Evolutionary conservation across 2,888 invertebrate genomes (phyloP), one percentile per base, ranked within the genome.

Genomic region (Nephrocerus scutellatus): DNA sequence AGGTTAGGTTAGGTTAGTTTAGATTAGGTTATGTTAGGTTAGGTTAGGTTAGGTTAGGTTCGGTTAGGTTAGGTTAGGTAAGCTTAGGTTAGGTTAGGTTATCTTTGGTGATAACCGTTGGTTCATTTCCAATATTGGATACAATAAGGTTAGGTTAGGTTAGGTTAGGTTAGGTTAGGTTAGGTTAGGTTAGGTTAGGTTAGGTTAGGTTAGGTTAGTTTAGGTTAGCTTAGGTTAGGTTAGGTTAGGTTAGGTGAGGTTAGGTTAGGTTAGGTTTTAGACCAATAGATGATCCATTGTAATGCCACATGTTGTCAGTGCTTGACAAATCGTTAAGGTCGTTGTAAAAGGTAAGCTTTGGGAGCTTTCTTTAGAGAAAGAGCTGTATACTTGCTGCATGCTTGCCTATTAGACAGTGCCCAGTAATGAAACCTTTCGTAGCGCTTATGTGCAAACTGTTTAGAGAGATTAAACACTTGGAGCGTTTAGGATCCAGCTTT

Each of bases 1-100:
- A 21, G 29, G 33, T 40, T 34, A 35, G 35, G 24, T 35, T 34
- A 24, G 35, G 30, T 40, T 29, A 35, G 30, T 30, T 40, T 35
- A 19, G 35, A 26, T 25, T 24, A 35, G 22, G 30, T 35, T 30
- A 21, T 22, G 22, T 36, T 30, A 31, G 36, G 31, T 41, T 24
- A 26, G 26, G 36, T 40, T 35, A 26, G 31, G 31, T 36, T 31
- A 31, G 31, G 28, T 31, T 22, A 31, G 28, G 32, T 36, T 31
- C 8, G 25, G 25, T 41, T 31, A 32, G 32, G 28, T 30, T 32
- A 24, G 30, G 30, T 13, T 36, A 16, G 23, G 36, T 30, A 25
- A 20, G 41, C 29, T 36, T 33, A 23, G 25, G 36, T 41, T 30
- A 16, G 23, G 33, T 37, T 22, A 19, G 19, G 33, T 37, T 24